Evolutionary conservation across 2,113 vertebrate genomes (phyloP), one percentile per base, ranked within the genome.

Genomic region (Willisornis vidua): DNA sequence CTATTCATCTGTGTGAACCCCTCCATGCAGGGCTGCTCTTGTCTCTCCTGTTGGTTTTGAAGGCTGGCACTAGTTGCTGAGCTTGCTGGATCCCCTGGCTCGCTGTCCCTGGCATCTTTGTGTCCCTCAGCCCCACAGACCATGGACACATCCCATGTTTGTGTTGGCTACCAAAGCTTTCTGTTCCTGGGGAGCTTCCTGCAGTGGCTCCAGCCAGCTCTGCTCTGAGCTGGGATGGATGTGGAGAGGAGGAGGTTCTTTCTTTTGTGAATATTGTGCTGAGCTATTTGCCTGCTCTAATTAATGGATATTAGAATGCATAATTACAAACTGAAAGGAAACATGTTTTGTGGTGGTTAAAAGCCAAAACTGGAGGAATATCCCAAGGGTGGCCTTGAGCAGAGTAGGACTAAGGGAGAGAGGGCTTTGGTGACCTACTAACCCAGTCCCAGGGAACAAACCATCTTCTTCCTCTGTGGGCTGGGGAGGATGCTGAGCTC

Each of bases 291-390:
- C 89, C 87, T 96, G 96, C 91, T 65, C 33, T 97, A 95, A 97
- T 96, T 95, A 96, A 97, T 90, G 89, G 46, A 33, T 77, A 87
- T 97, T 94, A 96, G 94, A 94, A 87, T 91, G 85, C 81, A 24
- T 95, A 96, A 97, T 97, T 96, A 79, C 80, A 94, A 94, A 83
- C 76, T 93, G 96, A 96, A 97, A 97, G 94, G 96, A 97, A 96
- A 61, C 31, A 5, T 0, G 2, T 85, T 96, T 80, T 1, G 5
- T 83, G 37, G 33, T 81, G 94, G 87, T 97, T 89, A 90, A 81
- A 91, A 96, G 91, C 82, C 20, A 3, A 59, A 88, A 66, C 46
- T 61, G 59, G 62, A 87, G 57, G 84, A 81, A 35, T 66, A 66
- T 75, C 83, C 92, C 52, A 75, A 77, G 68, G 68, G 68, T 77